phyloP scores from a whole-genome alignment of 1,140 invertebrate species.

The Hestina assimilis region DNA sequence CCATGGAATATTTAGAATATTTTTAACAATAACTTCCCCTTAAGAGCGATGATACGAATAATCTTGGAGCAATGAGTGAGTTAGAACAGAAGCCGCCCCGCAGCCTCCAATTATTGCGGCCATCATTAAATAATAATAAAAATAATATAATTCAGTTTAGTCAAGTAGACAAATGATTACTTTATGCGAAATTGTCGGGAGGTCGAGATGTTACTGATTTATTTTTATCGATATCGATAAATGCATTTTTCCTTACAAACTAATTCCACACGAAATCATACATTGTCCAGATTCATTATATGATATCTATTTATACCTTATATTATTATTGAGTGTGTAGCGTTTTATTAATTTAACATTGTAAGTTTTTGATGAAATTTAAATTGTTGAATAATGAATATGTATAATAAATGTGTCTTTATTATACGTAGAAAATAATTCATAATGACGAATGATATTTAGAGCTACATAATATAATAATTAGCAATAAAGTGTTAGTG shows the following conservation, averaged over 20 bases:
- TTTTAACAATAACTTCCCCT: slow-evolving; percentile 36
- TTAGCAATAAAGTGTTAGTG: too few relatives aligned
- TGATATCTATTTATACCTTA: too few relatives aligned
- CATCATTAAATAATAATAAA: slow-evolving; percentile 72
- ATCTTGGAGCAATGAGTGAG: slow-evolving; percentile 40
- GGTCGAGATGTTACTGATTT: slow-evolving; percentile 2
- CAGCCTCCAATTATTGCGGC: slow-evolving; percentile 59
- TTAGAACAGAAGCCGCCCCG: slow-evolving; percentile 64
- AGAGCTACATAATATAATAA: too few relatives aligned
- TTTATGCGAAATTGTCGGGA: slow-evolving; percentile 47
- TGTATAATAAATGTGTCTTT: neutral
- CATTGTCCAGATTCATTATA: too few relatives aligned
- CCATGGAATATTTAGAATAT: too few relatives aligned
- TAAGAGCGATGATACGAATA: slow-evolving; percentile 61
- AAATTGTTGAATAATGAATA: neutral
- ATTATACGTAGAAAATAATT: too few relatives aligned
- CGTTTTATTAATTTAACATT: too few relatives aligned
- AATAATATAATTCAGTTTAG: slow-evolving; percentile 77
- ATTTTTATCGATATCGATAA: slow-evolving; percentile 29
- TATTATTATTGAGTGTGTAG: too few relatives aligned
- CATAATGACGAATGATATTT: too few relatives aligned
- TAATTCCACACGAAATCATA: too few relatives aligned
- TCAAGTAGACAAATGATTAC: slow-evolving; percentile 76
- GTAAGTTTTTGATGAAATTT: too few relatives aligned
- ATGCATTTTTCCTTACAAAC: too few relatives aligned